Evolutionary conservation across 2,113 vertebrate species (phyloP).

Genomic region (Channa argus): DNA sequence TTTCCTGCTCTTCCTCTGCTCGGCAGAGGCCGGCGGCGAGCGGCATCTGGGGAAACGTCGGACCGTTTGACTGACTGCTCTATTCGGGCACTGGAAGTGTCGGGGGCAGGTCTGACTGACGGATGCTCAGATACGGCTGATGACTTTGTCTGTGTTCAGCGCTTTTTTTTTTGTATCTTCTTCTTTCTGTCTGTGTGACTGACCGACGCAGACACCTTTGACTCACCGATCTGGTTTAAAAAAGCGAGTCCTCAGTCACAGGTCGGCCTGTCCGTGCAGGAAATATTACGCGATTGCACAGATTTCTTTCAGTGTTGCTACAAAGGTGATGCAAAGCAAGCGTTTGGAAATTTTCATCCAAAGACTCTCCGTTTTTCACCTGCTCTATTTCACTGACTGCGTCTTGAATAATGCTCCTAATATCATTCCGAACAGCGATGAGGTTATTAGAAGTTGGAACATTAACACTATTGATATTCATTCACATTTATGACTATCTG

Average conservation of each 20-base stretch:
- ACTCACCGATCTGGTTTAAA: slow-evolving; percentile 9
- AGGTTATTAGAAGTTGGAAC: slow-evolving; percentile 19
- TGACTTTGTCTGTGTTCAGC: slow-evolving; percentile 42
- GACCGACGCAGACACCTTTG: neutral
- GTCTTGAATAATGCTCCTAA: slow-evolving; percentile 35
- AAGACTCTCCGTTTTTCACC: slow-evolving; percentile 25
- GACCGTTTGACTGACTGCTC: slow-evolving; percentile 70
- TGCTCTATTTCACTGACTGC: slow-evolving; percentile 15
- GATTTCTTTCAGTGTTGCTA: slow-evolving; percentile 51
- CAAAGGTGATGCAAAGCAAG: slow-evolving; percentile 54
- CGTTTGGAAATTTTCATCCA: slow-evolving; percentile 31
- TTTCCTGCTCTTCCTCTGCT: slow-evolving; percentile 5
- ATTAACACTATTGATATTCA: slow-evolving; percentile 34
- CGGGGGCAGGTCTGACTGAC: slow-evolving; percentile 31
- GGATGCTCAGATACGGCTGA: slow-evolving; percentile 51
- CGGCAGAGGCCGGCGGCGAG: slow-evolving; percentile 30
- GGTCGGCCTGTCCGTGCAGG: slow-evolving; percentile 15
- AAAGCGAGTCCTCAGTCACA: neutral
- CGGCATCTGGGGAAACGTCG: slow-evolving; percentile 23
- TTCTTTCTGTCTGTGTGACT: no score
- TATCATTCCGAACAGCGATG: slow-evolving; percentile 6
- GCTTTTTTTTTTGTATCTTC: no score
- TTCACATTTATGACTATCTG: slow-evolving; percentile 47
- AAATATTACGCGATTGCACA: slow-evolving; percentile 53
- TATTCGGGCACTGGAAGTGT: slow-evolving; percentile 57